Base-by-base conservation (phyloP, 2,888 invertebrate species). In the Lasioglossum morio region DNA sequence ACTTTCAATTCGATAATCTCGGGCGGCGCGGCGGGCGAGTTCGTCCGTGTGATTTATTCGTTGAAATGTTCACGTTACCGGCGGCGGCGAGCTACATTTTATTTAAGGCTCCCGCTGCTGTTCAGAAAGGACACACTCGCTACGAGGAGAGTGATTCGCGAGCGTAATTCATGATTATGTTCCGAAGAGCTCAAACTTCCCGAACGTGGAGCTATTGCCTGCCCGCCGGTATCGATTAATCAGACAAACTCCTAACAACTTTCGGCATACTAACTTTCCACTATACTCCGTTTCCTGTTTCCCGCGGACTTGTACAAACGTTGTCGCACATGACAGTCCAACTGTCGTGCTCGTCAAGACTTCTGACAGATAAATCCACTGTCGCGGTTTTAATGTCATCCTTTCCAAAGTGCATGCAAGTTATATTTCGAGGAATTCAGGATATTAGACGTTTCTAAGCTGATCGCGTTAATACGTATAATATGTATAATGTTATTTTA, bases 151-250 rank as follows among this genome's bases (percentile, higher is more conserved):
- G 27, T 30, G 27, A 75, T 72, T 72, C 43, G 37, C 40, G 46
- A 48, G n/a, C 46, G 57, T 77, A 60, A 23, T 34, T 46, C 69
- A 48, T 1, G 19, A 74, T 82, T 57, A 34, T 60, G 37, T 37
- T 57, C 16, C 63, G 27, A 77, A 84, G 77, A 69, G 72, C 8
- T 23, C 1, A 27, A 16, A 74, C 72, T 72, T 57, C 19, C n/a
- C 19, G 48, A 43, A n/a, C 40, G 30, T 10, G 66, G 16, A 74
- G 73, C 79, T 57, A 53, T 81, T 70, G 53, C 43, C 66, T 43
- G 73, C 30, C 23, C 70, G 30, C 77, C 57, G 72, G 84, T 88
- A 88, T 89, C 87, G 89, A 88, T 88, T 89, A 88, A 88, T 88
- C 89, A 85, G 72, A 57, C 69, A 12, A 80, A 84, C 87, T 84